Base-by-base conservation (phyloP, 2,113 vertebrate species). In the Synchiropus splendidus region DNA sequence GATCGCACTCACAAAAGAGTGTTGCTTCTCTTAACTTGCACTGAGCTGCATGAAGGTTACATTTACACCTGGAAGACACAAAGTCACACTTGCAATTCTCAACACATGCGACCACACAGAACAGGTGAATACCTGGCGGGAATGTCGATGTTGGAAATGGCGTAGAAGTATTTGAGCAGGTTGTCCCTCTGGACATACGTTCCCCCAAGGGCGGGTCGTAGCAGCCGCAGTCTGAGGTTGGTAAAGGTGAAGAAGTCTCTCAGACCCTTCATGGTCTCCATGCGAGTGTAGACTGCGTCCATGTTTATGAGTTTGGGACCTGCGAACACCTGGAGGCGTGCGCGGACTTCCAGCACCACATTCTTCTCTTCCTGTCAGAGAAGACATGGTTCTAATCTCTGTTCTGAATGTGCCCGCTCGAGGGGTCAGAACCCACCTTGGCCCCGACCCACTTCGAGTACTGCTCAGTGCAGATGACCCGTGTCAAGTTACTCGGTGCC, bases 161-260 rank as follows among this genome's bases (percentile, higher is more conserved):
- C 94, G 16, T 99, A 97, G 85, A 94, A 99, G 83, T 97, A 97
- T 69, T 93, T 91, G 41, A 88, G 84, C 63, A 97, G 71, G 70
- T 93, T 94, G 31, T 91, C 87, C 36, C 87, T 88, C 58, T 97
- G 91, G 57, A 96, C 90, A 30, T 92, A 94, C 57, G 95, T 89
- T 52, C 93, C 93, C 46, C 95, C 95, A 10, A 92, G 88, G 0
- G 91, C 92, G 0, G 95, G 95, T 39, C 87, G 88, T 32, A 97
- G 85, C 16, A 99, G 88, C 44, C 91, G 80, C 61, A 99, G 87
- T 14, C 92, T 85, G 62, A 99, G 88, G 79, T 97, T 90, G 2
- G 92, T 98, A 78, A 99, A 86, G 41, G 90, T 94, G 72, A 99
- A 98, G 87, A 99, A 99, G 78, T 98, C 95, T 74, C 90, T 85